phyloP scores from a whole-genome alignment of 2,113 vertebrate genomes.

The Stictonetta naevosa region DNA sequence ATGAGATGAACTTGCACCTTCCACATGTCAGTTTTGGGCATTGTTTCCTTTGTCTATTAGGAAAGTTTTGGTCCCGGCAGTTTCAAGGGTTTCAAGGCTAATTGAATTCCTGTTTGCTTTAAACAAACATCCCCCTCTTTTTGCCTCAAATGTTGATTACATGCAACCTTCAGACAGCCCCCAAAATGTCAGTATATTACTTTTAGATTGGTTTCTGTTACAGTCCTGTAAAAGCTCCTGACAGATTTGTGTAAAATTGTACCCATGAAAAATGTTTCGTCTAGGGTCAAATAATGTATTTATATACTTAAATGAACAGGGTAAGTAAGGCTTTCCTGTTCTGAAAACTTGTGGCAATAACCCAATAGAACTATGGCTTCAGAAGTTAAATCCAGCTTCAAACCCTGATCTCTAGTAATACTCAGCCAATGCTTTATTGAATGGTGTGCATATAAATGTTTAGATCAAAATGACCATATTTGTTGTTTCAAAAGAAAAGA shows the following conservation, averaged over 20 bases:
- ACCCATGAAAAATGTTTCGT: not conserved
- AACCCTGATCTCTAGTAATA: not conserved
- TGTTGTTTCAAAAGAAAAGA: not conserved
- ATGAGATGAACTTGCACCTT: not conserved
- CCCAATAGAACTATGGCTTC: not conserved
- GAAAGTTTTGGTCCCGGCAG: not conserved
- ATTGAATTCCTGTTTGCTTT: not conserved
- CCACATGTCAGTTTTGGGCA: not conserved
- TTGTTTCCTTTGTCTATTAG: not conserved
- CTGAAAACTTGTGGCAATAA: not conserved
- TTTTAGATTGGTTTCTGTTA: not conserved
- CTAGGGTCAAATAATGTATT: not conserved
- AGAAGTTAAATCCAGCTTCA: not conserved
- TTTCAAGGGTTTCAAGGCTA: not conserved
- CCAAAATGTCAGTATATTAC: slow-evolving; percentile 24
- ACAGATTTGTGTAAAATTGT: not conserved
- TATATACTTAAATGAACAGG: not conserved
- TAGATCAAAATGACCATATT: not conserved
- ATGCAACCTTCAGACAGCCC: not conserved
- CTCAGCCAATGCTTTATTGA: not conserved
- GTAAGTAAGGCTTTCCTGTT: not conserved
- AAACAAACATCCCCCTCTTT: not conserved
- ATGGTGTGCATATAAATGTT: not conserved
- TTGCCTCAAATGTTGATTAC: not conserved
- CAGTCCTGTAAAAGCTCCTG: not conserved